These are phyloP conservation scores for Toxotes jaculatrix DNA, from an alignment of 2,113 vertebrate genomes.

Conservation along the genomic window DNA sequence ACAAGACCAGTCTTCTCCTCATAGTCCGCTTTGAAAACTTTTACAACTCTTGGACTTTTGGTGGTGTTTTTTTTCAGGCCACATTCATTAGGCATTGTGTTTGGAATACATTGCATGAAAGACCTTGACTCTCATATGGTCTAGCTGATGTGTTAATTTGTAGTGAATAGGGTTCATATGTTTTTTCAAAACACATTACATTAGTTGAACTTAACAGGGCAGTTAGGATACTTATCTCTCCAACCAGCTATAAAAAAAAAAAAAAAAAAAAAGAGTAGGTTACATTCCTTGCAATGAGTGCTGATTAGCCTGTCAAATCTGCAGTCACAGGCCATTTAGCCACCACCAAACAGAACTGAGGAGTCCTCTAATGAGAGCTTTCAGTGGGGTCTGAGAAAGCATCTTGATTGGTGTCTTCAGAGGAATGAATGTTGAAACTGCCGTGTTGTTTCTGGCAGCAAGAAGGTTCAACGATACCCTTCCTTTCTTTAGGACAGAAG, in stretches of 20 bases:
- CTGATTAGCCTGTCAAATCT: constrained; percentile 55
- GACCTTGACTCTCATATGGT: not conserved
- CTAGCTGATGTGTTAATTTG: constrained; percentile 18
- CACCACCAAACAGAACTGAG: constrained; percentile 45
- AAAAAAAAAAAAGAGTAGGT: constrained; percentile 2
- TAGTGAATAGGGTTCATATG: not conserved
- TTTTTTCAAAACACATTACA: constrained; percentile 6
- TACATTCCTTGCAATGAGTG: constrained; percentile 10
- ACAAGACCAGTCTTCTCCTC: not conserved
- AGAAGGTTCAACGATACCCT: constrained; percentile 14
- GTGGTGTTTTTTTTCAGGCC: not conserved
- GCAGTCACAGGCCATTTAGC: constrained; percentile 69
- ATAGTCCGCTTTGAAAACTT: constrained; percentile 26
- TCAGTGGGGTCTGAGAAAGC: constrained; percentile 29
- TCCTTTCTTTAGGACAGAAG: constrained; percentile 42
- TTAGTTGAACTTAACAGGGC: not conserved
- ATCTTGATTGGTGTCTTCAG: constrained; percentile 39
- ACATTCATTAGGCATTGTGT: not conserved
- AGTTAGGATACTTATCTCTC: constrained; percentile 24
- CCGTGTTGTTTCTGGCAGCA: constrained; percentile 56
- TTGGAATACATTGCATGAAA: constrained; percentile 12
- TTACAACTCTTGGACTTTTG: not conserved
- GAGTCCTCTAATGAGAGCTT: constrained; percentile 30
- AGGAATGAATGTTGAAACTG: constrained; percentile 5
- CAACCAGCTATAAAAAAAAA: constrained; percentile 28